A percentile compares a stretch with the other conserved stretches of the same genome.
Conservation (phyloP, 2,888 invertebrate genomes). For the Syrista parreyssii region DNA sequence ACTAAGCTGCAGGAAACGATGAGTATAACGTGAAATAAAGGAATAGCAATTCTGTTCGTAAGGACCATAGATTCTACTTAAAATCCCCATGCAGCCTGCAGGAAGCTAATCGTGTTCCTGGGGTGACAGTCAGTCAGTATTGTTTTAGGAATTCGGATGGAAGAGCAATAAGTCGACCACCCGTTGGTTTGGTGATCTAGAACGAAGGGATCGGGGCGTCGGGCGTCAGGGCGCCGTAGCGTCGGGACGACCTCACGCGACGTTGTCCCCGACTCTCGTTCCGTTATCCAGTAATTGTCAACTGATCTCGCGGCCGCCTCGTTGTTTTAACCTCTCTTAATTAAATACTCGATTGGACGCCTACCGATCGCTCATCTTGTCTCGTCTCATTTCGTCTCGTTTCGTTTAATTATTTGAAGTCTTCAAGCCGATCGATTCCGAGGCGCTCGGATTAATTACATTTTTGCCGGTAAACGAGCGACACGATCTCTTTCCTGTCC, state of each 20-base stretch:
- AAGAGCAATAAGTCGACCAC: conserved; percentile 50
- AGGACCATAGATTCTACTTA: background rate
- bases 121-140: conserved; percentile 1
- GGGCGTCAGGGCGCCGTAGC: background rate
- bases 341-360: conserved; percentile 40
- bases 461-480: background rate
- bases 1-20: background rate
- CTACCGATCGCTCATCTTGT: conserved; percentile 32
- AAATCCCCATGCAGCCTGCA: background rate
- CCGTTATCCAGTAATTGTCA: conserved; percentile 35
- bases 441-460: background rate
- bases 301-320: conserved; percentile 30
- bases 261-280: conserved; percentile 19
- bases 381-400: conserved; percentile 15
- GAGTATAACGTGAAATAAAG: background rate
- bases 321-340: conserved; percentile 35
- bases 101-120: background rate
- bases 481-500: background rate
- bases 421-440: background rate
- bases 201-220: background rate
- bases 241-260: conserved; percentile 3
- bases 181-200: conserved; percentile 27
- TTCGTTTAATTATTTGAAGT: conserved; percentile 34
- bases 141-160: conserved; percentile 13
- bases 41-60: background rate